Conservation (phyloP, 2,797 vertebrate species). For the Sebastes vulpes region DNA sequence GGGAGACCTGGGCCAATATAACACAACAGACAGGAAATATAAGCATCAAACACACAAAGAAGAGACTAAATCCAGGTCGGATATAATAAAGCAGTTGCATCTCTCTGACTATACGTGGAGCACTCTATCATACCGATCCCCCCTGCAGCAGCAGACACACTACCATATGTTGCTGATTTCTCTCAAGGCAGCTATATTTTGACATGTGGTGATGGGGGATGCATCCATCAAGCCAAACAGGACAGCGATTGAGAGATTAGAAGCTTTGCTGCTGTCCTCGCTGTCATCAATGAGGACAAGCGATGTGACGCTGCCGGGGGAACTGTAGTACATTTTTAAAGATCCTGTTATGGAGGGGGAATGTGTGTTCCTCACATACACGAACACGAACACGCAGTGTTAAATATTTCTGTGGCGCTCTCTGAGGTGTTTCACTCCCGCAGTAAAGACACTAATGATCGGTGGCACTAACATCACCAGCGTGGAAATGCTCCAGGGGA, state of each 20-base stretch:
- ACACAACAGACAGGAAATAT: neutral
- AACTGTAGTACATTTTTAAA: constrained; percentile 38
- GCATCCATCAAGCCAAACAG: constrained; percentile 30
- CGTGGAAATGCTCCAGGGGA: neutral
- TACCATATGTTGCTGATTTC: constrained; percentile 7
- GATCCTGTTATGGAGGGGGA: neutral
- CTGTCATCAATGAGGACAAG: constrained; percentile 7
- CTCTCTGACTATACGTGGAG: neutral
- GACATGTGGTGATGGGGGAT: constrained; percentile 15
- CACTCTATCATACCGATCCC: neutral
- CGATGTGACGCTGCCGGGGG: neutral
- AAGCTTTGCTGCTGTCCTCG: neutral
- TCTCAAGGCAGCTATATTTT: constrained; percentile 28
- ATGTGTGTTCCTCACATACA: constrained; percentile 6
- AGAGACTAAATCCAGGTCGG: no score
- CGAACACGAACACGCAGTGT: neutral
- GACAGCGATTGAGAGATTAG: constrained; percentile 13
- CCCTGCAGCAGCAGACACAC: neutral
- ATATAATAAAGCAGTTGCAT: neutral
- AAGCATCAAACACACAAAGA: neutral
- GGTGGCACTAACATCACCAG: neutral
- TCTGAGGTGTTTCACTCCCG: neutral
- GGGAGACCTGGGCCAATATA: neutral
- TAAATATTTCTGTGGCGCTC: neutral
- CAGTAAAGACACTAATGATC: constrained; percentile 12